These are phyloP conservation scores for Zeugodacus cucurbitae DNA, from an alignment of 1,140 invertebrate genomes.

Conservation along the genomic window DNA sequence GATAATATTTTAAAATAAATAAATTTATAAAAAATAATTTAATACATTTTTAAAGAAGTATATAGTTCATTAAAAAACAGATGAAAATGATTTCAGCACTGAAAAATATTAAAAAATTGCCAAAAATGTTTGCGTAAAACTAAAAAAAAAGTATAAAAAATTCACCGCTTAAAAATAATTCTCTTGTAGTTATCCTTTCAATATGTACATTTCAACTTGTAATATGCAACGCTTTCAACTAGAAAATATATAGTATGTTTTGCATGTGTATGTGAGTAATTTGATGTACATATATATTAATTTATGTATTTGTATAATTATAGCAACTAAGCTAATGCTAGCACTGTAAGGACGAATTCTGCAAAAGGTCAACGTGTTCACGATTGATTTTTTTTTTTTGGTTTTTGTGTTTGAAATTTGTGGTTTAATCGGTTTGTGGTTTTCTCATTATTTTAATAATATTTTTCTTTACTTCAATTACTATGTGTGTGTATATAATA, in stretches of 20 bases:
- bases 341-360: slow-evolving; percentile 38
- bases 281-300: neutral
- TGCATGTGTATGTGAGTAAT: neutral
- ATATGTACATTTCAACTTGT: neutral
- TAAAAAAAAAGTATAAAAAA: no score
- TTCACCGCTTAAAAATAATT: no score
- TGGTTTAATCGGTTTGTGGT: slow-evolving; percentile 14
- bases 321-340: slow-evolving; percentile 36
- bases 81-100: no score
- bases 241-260: neutral
- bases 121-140: no score
- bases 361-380: slow-evolving; percentile 33
- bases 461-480: neutral
- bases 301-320: slow-evolving; percentile 4
- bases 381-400: slow-evolving; percentile 18
- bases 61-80: no score
- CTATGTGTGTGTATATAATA: neutral
- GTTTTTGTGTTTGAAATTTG: slow-evolving; percentile 21
- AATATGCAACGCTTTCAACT: neutral
- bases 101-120: no score
- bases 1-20: no score
- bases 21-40: no score
- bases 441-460: neutral
- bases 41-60: no score
- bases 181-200: no score